Evolutionary conservation across 2,797 vertebrate species (phyloP), one percentile per base, ranked within the genome.

Genomic region (Emydoidea blandingii): DNA sequence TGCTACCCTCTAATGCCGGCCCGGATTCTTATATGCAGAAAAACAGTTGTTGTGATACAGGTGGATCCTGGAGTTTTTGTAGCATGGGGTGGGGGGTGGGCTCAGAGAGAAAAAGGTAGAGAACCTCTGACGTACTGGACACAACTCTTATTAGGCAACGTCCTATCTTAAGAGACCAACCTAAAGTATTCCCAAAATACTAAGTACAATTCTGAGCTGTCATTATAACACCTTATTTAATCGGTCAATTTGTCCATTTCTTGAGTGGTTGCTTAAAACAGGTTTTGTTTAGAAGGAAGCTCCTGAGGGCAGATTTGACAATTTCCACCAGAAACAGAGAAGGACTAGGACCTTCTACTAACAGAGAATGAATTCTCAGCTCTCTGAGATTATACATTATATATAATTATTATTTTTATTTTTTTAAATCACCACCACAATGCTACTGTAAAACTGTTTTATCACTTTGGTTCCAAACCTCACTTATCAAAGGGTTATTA

Each of bases 371-470:
- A 72, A 72, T 25, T 72, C 21, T 72, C 21, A 72, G 68, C 10
- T 41, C 18, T 72, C 68, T 41, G 21, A 72, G 37, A 72, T 72
- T 72, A 72, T 72, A 72, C 18, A 41, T n/a, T 87, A 80, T 84
- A 88, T 34, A 78, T 27, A 5, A 88, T 53, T 27, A 72, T 52
- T 81, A 50, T 18, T 79, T 62, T 47, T 93, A 16, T 47, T 93
- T 87, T 86, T 41, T 86, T 82, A 84, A 92, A 87, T 82, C 25
- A 79, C 27, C 56, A 52, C 89, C 57, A 74, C 89, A 15, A 52
- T 88, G 68, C 80, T 91, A 81, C 59, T 84, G 50, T 85, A 57
- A 96, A 92, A 53, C 50, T 89, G 78, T 72, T 72, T 72, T 11
- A 10, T 41, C 78, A 90, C 8, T 88, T 92, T 31, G 57, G 57